phyloP scores from a whole-genome alignment of 2,888 invertebrate genomes.

The Mantis religiosa region DNA sequence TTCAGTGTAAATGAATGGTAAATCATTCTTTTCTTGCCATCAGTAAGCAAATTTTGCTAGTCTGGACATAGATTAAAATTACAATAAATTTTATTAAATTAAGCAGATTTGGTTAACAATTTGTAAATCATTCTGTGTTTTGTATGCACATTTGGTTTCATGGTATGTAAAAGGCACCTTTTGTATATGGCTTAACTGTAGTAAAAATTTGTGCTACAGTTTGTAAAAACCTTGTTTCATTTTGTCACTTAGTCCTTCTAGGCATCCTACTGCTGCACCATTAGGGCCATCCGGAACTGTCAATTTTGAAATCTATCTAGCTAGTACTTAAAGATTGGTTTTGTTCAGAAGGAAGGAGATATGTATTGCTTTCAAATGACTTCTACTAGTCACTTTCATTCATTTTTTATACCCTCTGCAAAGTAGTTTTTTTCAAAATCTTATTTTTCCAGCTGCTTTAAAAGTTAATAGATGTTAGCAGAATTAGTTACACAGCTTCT shows the following conservation, averaged over 20 bases:
- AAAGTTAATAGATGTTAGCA: too few relatives aligned
- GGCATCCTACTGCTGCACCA: neutral
- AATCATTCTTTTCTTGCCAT: neutral
- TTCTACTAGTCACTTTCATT: too few relatives aligned
- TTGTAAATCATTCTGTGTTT: neutral
- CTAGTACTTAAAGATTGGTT: too few relatives aligned
- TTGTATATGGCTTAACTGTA: neutral
- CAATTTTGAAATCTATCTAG: too few relatives aligned
- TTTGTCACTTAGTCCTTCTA: neutral
- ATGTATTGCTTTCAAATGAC: too few relatives aligned
- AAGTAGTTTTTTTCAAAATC: too few relatives aligned
- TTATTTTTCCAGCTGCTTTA: too few relatives aligned
- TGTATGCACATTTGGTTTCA: neutral
- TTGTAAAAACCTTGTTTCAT: neutral
- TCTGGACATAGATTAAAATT: neutral
- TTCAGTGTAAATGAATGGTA: neutral
- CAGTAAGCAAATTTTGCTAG: neutral
- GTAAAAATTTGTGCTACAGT: neutral
- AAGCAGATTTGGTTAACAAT: neutral
- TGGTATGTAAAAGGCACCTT: neutral
- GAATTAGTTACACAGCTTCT: too few relatives aligned
- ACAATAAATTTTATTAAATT: neutral
- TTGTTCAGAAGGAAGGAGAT: too few relatives aligned
- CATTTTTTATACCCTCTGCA: too few relatives aligned
- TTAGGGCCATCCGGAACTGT: too few relatives aligned